Evolutionary conservation across 1,140 invertebrate species (phyloP).

Genomic region (Himalopsyche phryganea): DNA sequence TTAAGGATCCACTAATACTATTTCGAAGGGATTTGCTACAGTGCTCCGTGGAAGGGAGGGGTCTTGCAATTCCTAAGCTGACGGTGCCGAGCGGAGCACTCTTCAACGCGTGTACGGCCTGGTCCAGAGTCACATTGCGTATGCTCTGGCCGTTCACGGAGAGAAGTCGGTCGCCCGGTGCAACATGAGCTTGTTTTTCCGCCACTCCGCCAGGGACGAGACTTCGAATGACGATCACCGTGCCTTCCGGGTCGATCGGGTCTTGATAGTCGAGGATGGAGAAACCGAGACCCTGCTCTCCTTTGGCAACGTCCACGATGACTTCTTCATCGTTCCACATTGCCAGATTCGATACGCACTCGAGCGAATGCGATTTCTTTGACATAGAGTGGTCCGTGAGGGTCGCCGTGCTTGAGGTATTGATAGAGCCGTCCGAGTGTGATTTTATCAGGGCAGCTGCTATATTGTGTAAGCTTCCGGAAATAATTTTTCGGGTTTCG

Average conservation of each 20-base stretch:
- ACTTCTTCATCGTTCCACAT: slow-evolving; percentile 91
- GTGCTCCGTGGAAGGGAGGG: slow-evolving; percentile 43
- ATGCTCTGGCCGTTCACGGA: slow-evolving; percentile 84
- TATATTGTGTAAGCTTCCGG: slow-evolving; percentile 68
- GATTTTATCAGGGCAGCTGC: slow-evolving; percentile 78
- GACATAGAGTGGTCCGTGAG: slow-evolving; percentile 63
- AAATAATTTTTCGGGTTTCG: slow-evolving; percentile 71
- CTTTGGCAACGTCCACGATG: slow-evolving; percentile 82
- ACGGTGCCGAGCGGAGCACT: slow-evolving; percentile 80
- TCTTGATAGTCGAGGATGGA: slow-evolving; percentile 94
- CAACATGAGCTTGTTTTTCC: slow-evolving; percentile 81
- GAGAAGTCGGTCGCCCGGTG: slow-evolving; percentile 87
- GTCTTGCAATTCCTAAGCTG: slow-evolving; percentile 62
- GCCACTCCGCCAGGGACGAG: slow-evolving; percentile 90
- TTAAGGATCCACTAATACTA: slow-evolving; percentile 30
- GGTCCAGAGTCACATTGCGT: slow-evolving; percentile 83
- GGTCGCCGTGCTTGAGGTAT: slow-evolving; percentile 69
- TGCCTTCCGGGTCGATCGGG: slow-evolving; percentile 81
- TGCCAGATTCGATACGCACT: slow-evolving; percentile 84
- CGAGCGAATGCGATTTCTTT: slow-evolving; percentile 85
- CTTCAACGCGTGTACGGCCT: slow-evolving; percentile 86
- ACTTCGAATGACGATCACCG: slow-evolving; percentile 91
- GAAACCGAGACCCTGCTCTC: slow-evolving; percentile 89
- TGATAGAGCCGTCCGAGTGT: slow-evolving; percentile 81
- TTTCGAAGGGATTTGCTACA: slow-evolving; percentile 46